phyloP scores from a whole-genome alignment of 2,888 invertebrate species.

The Catocala fraxini region DNA sequence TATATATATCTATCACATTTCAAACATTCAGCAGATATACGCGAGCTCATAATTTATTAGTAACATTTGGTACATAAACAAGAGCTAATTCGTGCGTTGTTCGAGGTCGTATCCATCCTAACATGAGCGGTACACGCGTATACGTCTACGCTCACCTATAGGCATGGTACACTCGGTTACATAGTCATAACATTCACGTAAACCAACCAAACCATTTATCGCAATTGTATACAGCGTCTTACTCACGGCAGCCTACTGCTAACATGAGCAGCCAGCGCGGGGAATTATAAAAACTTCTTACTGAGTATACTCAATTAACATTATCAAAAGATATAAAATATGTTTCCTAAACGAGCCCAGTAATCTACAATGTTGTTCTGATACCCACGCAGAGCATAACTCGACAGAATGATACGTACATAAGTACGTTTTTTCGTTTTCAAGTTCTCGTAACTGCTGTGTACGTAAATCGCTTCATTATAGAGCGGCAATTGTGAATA shows the following conservation, averaged over 20 bases:
- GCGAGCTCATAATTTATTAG: constrained; percentile 20
- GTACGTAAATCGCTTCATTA: constrained; percentile 54
- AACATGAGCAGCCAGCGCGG: constrained; percentile 12
- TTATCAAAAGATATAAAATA: constrained; percentile 49
- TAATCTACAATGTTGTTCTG: constrained; percentile 41
- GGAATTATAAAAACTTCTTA: constrained; percentile 47
- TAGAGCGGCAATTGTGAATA: constrained; percentile 30
- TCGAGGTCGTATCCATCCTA: constrained; percentile 40
- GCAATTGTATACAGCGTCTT: constrained; percentile 24
- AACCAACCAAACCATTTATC: constrained; percentile 47
- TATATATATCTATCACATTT: constrained; percentile 18
- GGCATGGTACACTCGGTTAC: constrained; percentile 32
- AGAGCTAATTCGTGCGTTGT: constrained; percentile 20
- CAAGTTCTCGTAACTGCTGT: constrained; percentile 21
- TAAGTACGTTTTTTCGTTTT: constrained; percentile 22
- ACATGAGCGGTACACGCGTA: constrained; percentile 12
- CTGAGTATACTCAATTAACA: constrained; percentile 34
- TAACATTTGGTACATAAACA: constrained; percentile 22
- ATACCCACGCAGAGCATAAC: constrained; percentile 12
- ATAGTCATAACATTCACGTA: constrained; percentile 44
- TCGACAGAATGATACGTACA: constrained; percentile 23
- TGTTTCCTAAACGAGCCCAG: constrained; percentile 44
- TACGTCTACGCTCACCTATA: constrained; percentile 9
- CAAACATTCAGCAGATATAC: constrained; percentile 13
- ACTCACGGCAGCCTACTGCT: constrained; percentile 25